Evolutionary conservation across 92 coral and sea anemone genomes (phyloP).

Genomic region (Umimayanthus kanabou): DNA sequence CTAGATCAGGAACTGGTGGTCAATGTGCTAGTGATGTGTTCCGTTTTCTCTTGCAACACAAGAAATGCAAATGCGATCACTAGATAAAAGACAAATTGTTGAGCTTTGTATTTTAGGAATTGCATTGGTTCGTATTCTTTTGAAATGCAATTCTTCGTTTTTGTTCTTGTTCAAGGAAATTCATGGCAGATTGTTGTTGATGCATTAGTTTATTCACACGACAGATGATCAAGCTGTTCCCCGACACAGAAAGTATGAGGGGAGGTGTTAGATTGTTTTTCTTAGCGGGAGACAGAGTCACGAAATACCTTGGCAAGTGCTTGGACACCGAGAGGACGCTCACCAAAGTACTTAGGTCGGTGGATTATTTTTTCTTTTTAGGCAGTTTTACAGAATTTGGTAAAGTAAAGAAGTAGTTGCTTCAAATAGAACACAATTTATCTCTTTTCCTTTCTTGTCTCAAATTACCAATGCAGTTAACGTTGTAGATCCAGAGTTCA

Average conservation of each 20-base stretch:
- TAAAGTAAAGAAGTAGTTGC: not conserved
- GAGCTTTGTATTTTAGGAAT: not conserved
- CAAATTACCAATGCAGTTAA: too few relatives aligned
- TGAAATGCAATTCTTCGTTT: not conserved
- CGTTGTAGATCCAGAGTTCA: too few relatives aligned
- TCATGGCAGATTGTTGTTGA: not conserved
- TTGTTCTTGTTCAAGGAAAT: too few relatives aligned
- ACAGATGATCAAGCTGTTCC: constrained; percentile 89
- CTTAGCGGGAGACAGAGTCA: constrained; percentile 86
- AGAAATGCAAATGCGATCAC: too few relatives aligned
- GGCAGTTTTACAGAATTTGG: not conserved
- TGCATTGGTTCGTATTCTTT: not conserved
- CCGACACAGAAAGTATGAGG: constrained; percentile 81
- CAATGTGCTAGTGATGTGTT: not conserved
- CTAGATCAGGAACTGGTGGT: not conserved
- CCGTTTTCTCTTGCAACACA: too few relatives aligned
- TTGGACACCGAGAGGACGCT: constrained; percentile 82
- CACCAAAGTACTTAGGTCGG: constrained; percentile 83
- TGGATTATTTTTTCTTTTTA: not conserved
- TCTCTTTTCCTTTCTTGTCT: too few relatives aligned
- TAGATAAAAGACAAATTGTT: not conserved
- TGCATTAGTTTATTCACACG: constrained; percentile 2
- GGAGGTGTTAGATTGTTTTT: constrained; percentile 88
- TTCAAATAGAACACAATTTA: not conserved
- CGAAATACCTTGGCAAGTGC: constrained; percentile 78